These are phyloP conservation scores for Petrocephalus sullivani DNA, from an alignment of 2,797 vertebrate genomes.

Conservation along the genomic window DNA sequence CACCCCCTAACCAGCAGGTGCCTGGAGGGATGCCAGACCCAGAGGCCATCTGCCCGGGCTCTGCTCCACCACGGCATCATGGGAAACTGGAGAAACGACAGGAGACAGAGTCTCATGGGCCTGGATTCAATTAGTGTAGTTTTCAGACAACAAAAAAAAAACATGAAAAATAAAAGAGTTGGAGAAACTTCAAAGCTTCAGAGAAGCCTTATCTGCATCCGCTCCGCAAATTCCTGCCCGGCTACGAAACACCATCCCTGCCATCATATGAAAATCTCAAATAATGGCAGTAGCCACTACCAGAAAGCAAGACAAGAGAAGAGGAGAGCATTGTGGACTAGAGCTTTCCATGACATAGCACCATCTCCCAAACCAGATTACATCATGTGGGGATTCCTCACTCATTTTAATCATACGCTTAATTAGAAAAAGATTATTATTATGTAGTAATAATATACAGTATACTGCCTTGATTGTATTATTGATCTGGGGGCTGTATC, in stretches of 20 bases:
- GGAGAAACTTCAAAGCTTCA: background rate
- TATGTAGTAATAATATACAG: too few relatives aligned
- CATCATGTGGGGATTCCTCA: too few relatives aligned
- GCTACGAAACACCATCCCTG: background rate
- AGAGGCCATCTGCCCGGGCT: background rate
- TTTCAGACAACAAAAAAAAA: constrained; percentile 37
- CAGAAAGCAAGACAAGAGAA: too few relatives aligned
- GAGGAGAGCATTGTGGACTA: background rate
- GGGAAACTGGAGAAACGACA: background rate
- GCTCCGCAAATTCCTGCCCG: background rate
- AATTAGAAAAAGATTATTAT: too few relatives aligned
- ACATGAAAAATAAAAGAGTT: background rate
- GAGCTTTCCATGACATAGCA: background rate
- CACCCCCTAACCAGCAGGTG: background rate
- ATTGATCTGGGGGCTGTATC: too few relatives aligned
- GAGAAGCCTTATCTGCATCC: background rate
- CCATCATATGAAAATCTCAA: background rate
- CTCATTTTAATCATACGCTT: too few relatives aligned
- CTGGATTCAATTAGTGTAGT: constrained; percentile 58
- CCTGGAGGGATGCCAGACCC: background rate
- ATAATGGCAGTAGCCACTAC: background rate
- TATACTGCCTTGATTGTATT: too few relatives aligned
- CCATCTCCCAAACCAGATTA: background rate
- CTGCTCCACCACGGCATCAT: background rate
- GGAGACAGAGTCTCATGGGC: constrained; percentile 28